Evolutionary conservation across 2,888 invertebrate species (phyloP).

Genomic region (Ernsta delagoae): DNA sequence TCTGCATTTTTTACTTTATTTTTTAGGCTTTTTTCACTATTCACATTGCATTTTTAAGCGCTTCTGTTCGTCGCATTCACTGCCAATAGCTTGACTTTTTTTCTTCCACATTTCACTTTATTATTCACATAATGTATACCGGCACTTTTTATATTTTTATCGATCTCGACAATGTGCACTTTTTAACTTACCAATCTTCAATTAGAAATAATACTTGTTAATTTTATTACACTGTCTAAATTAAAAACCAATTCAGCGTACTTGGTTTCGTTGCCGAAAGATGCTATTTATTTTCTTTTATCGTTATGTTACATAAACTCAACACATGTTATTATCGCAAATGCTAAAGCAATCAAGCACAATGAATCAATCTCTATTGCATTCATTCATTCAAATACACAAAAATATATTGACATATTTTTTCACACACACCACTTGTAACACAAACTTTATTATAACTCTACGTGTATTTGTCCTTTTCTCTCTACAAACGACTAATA

Average conservation of each 20-base stretch:
- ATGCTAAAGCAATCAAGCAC: no score
- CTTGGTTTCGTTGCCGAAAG: not conserved
- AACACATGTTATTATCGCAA: no score
- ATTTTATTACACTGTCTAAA: not conserved
- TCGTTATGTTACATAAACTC: not conserved
- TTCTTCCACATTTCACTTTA: not conserved
- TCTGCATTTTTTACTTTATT: not conserved
- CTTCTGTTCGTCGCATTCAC: conserved; percentile 28
- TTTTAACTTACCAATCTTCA: not conserved
- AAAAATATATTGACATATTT: not conserved
- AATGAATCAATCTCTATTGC: not conserved
- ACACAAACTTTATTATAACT: not conserved
- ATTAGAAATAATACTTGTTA: no score
- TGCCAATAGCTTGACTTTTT: conserved; percentile 3
- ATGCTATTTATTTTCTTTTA: not conserved
- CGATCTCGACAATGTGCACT: not conserved
- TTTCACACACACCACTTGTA: not conserved
- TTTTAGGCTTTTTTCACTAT: not conserved
- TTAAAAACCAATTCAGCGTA: not conserved
- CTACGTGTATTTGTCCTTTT: not conserved
- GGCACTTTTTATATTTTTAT: not conserved
- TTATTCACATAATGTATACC: not conserved
- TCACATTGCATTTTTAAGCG: conserved; percentile 8
- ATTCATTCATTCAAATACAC: not conserved
- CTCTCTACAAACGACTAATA: not conserved